Evolutionary conservation across 1,140 invertebrate genomes (phyloP), one percentile per base, ranked within the genome.

Genomic region (Helicoverpa armigera): DNA sequence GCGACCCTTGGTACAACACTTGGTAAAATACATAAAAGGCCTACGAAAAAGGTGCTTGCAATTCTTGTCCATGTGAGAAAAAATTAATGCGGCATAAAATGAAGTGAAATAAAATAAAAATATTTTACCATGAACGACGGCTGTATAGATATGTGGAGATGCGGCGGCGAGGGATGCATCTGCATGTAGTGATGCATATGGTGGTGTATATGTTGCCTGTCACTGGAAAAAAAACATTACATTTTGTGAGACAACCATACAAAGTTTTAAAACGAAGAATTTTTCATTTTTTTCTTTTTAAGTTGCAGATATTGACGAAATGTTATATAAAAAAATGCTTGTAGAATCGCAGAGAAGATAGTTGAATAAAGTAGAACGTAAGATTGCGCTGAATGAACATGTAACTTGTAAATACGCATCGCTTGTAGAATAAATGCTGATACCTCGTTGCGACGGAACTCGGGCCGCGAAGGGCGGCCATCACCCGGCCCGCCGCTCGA

Each of bases 61-160:
- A 35, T 7, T 35, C 35, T 2, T 35, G 35, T 3, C 23, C 23
- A 7, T 7, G 35, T 35, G 35, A 35, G 7, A 35, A 5, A n/a
- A 35, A 35, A 35, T 35, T 35, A 35, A 35, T 35, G 7, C 7
- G 35, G 9, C 14, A 69, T 50, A 16, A 5, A 51, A 16, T 69
- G 9, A 56, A 18, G 23, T 23, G 23, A 23, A 70, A 58, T 5
- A 18, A 11, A n/a, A 65, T 14, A 51, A n/a, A 7, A 58, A 31
- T 53, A 23, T 31, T 86, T 89, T 61, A 91, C 90, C 88, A 88
- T 89, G 14, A 89, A 85, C 0, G 91, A 89, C 2, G 96, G 95
- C 82, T 96, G 95, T 77, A 96, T 95, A 3, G 96, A 96, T 79
- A 96, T 96, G 83, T 95, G 94, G 4, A 96, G 89, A 85, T 96